Evolutionary conservation across 2,888 invertebrate species (phyloP).

Genomic region (Caenorhabditis plicata): DNA sequence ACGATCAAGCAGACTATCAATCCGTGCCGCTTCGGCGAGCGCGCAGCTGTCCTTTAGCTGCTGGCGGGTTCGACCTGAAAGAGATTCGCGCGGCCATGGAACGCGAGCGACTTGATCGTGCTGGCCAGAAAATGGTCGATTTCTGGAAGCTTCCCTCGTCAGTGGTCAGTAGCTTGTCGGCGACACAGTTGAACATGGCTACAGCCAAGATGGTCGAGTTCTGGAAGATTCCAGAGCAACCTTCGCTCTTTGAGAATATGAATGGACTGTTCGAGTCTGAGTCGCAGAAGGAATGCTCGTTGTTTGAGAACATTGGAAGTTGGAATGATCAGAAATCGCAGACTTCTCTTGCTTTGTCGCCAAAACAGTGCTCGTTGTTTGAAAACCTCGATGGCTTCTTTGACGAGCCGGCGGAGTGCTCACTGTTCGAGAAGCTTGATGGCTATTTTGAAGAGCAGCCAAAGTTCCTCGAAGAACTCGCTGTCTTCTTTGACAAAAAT

Average conservation of each 20-base stretch:
- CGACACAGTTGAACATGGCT: constrained; percentile 6
- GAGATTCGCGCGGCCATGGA: no score
- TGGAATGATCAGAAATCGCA: not conserved
- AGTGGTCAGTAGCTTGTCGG: constrained; percentile 1
- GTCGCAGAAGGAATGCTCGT: not conserved
- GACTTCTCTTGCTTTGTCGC: no score
- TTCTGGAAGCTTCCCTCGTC: not conserved
- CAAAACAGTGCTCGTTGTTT: no score
- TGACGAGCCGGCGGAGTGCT: no score
- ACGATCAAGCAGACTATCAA: not conserved
- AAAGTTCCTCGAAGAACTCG: no score
- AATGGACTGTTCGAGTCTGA: not conserved
- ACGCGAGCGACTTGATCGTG: no score
- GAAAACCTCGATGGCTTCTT: constrained; percentile 16
- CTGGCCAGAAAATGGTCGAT: no score
- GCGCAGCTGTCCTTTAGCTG: constrained; percentile 13
- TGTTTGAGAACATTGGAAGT: not conserved
- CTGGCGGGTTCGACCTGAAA: not conserved
- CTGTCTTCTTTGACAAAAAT: no score
- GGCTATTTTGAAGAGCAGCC: no score
- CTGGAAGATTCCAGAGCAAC: constrained; percentile 5
- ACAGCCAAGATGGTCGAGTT: not conserved
- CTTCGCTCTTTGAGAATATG: not conserved
- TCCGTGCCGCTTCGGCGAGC: not conserved
- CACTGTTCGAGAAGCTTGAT: no score